Evolutionary conservation across 2,888 invertebrate genomes (phyloP), one percentile per base, ranked within the genome.

Genomic region (Trimorus sp.): DNA sequence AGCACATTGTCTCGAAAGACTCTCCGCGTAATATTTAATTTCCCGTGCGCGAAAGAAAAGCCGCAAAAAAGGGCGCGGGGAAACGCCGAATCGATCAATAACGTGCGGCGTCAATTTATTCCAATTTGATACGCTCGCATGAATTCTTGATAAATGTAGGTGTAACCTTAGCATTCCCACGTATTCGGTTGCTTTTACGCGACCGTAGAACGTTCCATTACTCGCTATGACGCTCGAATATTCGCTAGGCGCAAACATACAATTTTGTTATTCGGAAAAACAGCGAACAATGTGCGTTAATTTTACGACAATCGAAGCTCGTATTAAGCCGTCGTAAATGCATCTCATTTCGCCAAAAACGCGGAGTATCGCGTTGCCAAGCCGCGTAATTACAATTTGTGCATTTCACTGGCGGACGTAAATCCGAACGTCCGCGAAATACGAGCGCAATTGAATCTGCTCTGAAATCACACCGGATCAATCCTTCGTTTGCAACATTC

Each of bases 141-240:
- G 69, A 66, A 69, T 70, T 53, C 49, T 54, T 68, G 56, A 77
- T 77, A 51, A 77, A 76, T 58, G 71, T 56, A 66, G 42, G 73
- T 79, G 54, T 63, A 73, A 68, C 40, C 66, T 69, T 45, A 36
- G 56, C 12, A 14, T 77, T 71, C 54, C 26, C 56, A 49, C 63
- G 60, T 62, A 65, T 74, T 78, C 42, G 42, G 58, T 73, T 68
- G 77, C 71, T 77, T 78, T 76, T 76, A 81, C 62, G 66, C 53
- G 37, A 54, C 63, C 66, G 45, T 81, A 73, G 73, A 76, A 16
- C 42, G 26, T 65, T 45, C 49, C 69, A 48, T 78, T 78, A 80
- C 73, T 65, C 49, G 37, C 58, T 60, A 60, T 56, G 62, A 71
- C 59, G 66, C 49, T 36, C 66, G 66, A 71, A 38, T 66, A 60